A percentile compares a stretch with the other conserved stretches of the same genome.
phyloP scores from a whole-genome alignment of 2,113 vertebrate genomes.

The Rhineura floridana region DNA sequence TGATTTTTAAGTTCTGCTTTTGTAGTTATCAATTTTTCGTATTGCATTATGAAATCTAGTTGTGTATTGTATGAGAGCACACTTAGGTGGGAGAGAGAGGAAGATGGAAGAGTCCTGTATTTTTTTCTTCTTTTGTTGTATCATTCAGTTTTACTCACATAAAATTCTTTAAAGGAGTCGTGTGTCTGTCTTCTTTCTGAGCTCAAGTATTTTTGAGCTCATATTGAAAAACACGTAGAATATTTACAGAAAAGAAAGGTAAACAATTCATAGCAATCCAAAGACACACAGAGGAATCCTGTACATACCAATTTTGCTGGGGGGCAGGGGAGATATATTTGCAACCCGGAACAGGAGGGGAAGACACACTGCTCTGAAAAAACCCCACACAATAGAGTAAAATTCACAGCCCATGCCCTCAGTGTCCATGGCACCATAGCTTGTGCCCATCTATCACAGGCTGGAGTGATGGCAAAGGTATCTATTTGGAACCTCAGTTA shows the following conservation, averaged over 20 bases:
- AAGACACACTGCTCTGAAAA: no score
- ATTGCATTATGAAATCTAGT: conserved; percentile 73
- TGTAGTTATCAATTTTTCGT: conserved; percentile 80
- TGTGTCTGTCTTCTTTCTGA: conserved; percentile 8
- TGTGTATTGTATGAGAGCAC: conserved; percentile 72
- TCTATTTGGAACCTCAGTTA: no score
- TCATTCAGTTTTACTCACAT: conserved; percentile 88
- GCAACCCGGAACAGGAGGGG: no score
- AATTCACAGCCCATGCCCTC: no score
- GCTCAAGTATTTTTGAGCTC: background rate
- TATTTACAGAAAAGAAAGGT: background rate
- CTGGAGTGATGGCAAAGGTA: no score
- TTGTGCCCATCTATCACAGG: no score
- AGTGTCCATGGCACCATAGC: no score
- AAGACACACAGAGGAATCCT: background rate
- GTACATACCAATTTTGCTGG: no score
- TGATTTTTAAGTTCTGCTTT: conserved; percentile 76
- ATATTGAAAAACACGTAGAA: background rate
- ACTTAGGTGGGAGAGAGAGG: conserved; percentile 51
- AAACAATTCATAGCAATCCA: background rate
- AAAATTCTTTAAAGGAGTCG: conserved; percentile 77
- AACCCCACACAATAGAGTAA: no score
- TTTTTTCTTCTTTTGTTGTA: conserved; percentile 75
- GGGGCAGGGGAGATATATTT: no score
- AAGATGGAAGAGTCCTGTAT: conserved; percentile 61